phyloP scores from a whole-genome alignment of 1,140 invertebrate species.

The Cardiocondyla obscurior region DNA sequence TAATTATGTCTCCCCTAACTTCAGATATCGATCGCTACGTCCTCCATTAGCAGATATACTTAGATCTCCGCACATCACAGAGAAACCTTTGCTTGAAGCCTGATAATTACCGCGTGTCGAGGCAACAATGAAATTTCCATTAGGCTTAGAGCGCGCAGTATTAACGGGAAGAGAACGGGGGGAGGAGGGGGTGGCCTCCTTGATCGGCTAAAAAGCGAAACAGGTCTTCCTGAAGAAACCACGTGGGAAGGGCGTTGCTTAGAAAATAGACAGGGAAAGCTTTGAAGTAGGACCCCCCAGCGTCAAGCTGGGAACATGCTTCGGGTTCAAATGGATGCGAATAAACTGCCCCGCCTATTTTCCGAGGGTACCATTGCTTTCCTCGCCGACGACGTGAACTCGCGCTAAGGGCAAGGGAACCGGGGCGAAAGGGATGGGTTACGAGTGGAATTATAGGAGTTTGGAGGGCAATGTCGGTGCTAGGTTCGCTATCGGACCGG shows the following conservation, averaged over 20 bases:
- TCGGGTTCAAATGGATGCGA: slow-evolving; percentile 63
- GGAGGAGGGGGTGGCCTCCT: neutral
- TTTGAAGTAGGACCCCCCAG: slow-evolving; percentile 61
- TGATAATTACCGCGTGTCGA: slow-evolving; percentile 47
- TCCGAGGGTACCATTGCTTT: slow-evolving; percentile 24
- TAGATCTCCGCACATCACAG: slow-evolving; percentile 15
- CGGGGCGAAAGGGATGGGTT: neutral
- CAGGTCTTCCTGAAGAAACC: slow-evolving; percentile 41
- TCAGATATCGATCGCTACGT: slow-evolving; percentile 10
- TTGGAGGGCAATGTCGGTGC: slow-evolving; percentile 41
- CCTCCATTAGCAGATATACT: neutral
- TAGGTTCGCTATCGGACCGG: slow-evolving; percentile 61
- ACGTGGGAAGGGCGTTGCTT: slow-evolving; percentile 34
- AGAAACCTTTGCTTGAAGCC: slow-evolving; percentile 16
- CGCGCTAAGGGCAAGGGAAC: slow-evolving; percentile 22
- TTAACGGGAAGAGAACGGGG: slow-evolving; percentile 1
- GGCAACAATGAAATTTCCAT: slow-evolving; percentile 66
- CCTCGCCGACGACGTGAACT: slow-evolving; percentile 25
- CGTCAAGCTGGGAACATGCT: slow-evolving; percentile 48
- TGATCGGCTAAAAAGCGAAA: slow-evolving; percentile 48
- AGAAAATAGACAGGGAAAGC: slow-evolving; percentile 26
- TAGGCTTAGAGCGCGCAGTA: slow-evolving; percentile 36
- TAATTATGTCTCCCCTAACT: neutral
- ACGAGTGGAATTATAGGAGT: slow-evolving; percentile 43
- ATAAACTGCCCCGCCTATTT: slow-evolving; percentile 57